phyloP scores from a whole-genome alignment of 2,888 invertebrate genomes.

The Andricus curvator region DNA sequence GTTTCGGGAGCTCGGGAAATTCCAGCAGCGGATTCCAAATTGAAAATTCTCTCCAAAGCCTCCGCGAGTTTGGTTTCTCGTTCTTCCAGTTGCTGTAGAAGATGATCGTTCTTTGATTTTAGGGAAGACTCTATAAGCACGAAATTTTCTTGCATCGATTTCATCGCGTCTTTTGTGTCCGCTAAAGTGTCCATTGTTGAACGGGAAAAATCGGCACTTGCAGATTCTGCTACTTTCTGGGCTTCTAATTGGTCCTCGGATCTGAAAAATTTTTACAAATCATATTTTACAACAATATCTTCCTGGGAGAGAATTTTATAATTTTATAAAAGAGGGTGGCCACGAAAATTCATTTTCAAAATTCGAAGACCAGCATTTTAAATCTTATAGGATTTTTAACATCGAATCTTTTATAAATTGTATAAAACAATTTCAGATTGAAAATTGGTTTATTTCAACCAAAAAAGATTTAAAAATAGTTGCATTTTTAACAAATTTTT shows the following conservation, averaged over 20 bases:
- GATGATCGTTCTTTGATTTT: slow-evolving; percentile 83
- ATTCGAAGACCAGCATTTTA: too few relatives aligned
- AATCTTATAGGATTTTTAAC: too few relatives aligned
- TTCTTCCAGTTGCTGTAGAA: slow-evolving; percentile 81
- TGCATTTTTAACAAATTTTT: too few relatives aligned
- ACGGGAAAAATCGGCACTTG: slow-evolving; percentile 69
- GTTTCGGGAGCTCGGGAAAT: slow-evolving; percentile 61
- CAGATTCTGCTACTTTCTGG: slow-evolving; percentile 65
- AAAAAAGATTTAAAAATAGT: too few relatives aligned
- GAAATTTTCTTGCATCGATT: slow-evolving; percentile 89
- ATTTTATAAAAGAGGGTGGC: too few relatives aligned
- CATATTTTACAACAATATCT: not conserved
- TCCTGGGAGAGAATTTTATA: not conserved
- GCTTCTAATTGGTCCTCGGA: slow-evolving; percentile 63
- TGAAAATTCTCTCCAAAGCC: slow-evolving; percentile 67
- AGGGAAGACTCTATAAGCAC: slow-evolving; percentile 85
- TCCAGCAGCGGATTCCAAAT: slow-evolving; percentile 68
- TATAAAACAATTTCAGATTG: too few relatives aligned
- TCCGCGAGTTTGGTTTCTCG: slow-evolving; percentile 80
- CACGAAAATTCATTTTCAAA: too few relatives aligned
- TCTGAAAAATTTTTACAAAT: slow-evolving; percentile 55
- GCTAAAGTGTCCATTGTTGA: slow-evolving; percentile 85
- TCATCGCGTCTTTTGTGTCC: slow-evolving; percentile 89
- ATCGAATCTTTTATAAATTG: too few relatives aligned
- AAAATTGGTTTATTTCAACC: too few relatives aligned